Base-by-base conservation (phyloP, 92 coral and sea anemone genomes). In the Epizoanthus stellaris region DNA sequence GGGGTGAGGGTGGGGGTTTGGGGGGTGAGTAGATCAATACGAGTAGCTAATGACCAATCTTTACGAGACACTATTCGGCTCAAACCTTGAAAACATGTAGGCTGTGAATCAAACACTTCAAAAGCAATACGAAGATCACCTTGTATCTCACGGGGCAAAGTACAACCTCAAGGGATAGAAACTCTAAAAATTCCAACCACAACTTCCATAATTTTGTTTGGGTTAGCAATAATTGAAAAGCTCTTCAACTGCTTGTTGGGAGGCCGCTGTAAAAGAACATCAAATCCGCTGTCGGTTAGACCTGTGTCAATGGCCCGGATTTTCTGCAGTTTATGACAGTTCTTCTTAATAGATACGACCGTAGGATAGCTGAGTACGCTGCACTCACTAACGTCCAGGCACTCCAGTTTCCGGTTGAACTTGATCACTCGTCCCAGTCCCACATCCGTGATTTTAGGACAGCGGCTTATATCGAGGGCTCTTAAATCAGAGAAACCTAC, bases 391-490 rank as follows among this genome's bases (percentile, higher is more conserved):
- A 79, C 83, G 17, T 79, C 83, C 72, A 79, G 14, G 13, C 59
- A 62, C 21, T 45, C 58, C 3, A 79, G 72, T n/a, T 79, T 79
- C 42, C 49, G 67, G 72, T 25, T 79, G n/a, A 21, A 40, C 53
- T 79, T 43, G 15, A 79, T 14, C 14, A 79, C 58, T 43, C 25
- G 56, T 61, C 67, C 60, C 57, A 63, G 72, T 3, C 83, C 83
- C 8, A 14, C 73, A 21, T 79, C 83, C 5, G 83, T 79, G 8
- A 79, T 49, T 63, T 79, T 64, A 5, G 71, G 83, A 38, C 83
- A 79, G 30, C 67, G 25, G 45, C 83, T 79, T 67, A 79, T 79
- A 67, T 79, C 83, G 40, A 79, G 83, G 58, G 20, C 83, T 79
- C 53, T 64, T 59, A 79, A 64, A 34, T 79, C 71, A 13, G 83